These are phyloP conservation scores for Palythoa grandiflora DNA, from an alignment of 92 coral and sea anemone genomes.

Conservation along the genomic window DNA sequence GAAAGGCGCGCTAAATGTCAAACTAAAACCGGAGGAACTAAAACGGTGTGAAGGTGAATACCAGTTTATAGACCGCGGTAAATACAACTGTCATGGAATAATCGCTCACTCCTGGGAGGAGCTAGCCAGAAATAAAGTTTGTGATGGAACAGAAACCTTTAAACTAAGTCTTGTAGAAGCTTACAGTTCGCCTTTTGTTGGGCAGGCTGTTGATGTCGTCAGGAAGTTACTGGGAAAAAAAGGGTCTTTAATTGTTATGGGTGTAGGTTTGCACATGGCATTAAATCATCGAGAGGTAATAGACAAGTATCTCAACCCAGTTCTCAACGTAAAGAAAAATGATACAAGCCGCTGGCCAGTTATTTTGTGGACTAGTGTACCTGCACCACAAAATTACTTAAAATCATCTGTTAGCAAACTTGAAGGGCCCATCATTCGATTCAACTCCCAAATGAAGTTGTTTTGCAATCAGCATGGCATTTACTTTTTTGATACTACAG, in stretches of 20 bases:
- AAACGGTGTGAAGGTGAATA: conserved; percentile 68
- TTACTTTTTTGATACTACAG: conserved; percentile 56
- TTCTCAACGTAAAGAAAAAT: conserved; percentile 51
- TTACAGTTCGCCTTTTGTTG: conserved; percentile 21
- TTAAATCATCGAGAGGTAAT: conserved; percentile 55
- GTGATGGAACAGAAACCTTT: conserved; percentile 61
- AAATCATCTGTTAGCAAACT: conserved; percentile 43
- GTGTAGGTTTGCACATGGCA: conserved; percentile 69
- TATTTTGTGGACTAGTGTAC: conserved; percentile 67
- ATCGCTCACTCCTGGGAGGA: conserved; percentile 61
- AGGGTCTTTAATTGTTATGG: conserved; percentile 60
- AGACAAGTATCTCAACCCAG: conserved; percentile 64
- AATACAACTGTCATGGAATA: conserved; percentile 59
- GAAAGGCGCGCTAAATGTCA: conserved; percentile 57
- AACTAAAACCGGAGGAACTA: conserved; percentile 24
- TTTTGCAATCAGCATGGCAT: conserved; percentile 57
- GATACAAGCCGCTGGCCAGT: conserved; percentile 66
- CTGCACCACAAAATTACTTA: conserved; percentile 66
- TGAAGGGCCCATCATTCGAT: conserved; percentile 47
- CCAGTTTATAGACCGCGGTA: conserved; percentile 78
- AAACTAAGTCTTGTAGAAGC: conserved; percentile 67
- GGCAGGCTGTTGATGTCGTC: conserved; percentile 50
- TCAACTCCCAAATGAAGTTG: conserved; percentile 58
- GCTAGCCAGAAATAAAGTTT: conserved; percentile 47
- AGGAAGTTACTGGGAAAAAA: conserved; percentile 53